Evolutionary conservation across 2,113 vertebrate genomes (phyloP).

Genomic region (Leptocoma aspasia): DNA sequence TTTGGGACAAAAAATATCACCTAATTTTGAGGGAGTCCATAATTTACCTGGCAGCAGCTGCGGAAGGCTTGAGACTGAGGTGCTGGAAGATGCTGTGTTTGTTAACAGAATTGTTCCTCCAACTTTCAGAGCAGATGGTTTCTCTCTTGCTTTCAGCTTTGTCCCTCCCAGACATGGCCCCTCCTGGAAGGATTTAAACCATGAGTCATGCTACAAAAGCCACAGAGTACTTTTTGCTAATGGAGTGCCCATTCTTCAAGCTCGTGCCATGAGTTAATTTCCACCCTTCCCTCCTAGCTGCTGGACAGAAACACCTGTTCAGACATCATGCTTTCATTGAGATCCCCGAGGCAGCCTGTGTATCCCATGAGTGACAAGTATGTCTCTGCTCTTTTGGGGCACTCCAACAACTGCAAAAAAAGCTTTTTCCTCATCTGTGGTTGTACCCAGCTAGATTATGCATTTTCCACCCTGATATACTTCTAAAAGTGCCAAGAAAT

Average conservation of each 20-base stretch:
- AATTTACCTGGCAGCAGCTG: not conserved
- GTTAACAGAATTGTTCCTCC: not conserved
- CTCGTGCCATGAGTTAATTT: not conserved
- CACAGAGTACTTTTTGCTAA: not conserved
- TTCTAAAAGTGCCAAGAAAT: not conserved
- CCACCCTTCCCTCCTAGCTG: accelerated
- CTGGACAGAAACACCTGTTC: not conserved
- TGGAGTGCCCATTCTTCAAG: not conserved
- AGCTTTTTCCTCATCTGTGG: not conserved
- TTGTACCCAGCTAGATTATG: not conserved
- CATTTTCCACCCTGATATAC: not conserved
- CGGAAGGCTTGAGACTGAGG: not conserved
- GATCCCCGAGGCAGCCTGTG: not conserved
- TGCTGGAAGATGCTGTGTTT: not conserved
- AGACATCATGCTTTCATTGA: not conserved
- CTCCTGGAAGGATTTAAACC: not conserved
- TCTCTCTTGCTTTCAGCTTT: not conserved
- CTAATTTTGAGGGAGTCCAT: not conserved
- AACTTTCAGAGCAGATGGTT: not conserved
- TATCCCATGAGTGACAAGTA: not conserved
- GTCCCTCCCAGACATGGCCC: not conserved
- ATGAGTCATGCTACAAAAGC: not conserved
- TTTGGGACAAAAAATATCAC: not conserved
- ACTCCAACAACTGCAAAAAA: not conserved
- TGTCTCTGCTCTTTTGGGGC: not conserved